Conservation (phyloP, 2,888 invertebrate species). For the Protonemura montana region DNA sequence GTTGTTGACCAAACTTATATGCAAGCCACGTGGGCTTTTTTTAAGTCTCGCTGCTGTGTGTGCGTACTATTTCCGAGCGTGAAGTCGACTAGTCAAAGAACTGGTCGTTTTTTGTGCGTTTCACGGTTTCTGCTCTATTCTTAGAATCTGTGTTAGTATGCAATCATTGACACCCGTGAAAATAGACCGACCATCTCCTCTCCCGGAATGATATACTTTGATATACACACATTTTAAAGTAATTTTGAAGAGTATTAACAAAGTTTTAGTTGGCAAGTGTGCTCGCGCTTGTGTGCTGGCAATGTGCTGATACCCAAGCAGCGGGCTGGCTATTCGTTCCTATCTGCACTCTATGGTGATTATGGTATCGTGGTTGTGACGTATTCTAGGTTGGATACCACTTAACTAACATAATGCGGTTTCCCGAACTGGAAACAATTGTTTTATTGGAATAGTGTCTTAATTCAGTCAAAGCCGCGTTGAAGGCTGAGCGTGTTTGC, state of each 20-base stretch:
- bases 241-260: background rate
- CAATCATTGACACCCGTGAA: background rate
- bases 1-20: background rate
- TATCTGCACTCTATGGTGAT: background rate
- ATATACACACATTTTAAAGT: background rate
- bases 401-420: no score
- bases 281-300: background rate
- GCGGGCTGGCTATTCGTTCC: background rate
- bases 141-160: constrained; percentile 7
- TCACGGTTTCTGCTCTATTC: background rate
- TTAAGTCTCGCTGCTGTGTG: background rate
- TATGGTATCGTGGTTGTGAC: background rate
- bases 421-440: no score
- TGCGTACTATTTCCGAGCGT: background rate
- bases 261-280: background rate
- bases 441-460: no score
- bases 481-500: no score
- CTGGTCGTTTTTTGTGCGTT: background rate
- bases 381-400: no score
- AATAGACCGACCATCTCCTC: background rate
- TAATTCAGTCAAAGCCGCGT: no score
- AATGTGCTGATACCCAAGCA: background rate
- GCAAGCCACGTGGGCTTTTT: background rate
- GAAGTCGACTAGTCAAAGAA: background rate
- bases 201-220: background rate